Evolutionary conservation across 2,888 invertebrate species (phyloP), one percentile per base, ranked within the genome.

Genomic region (Folsomia manolachei): DNA sequence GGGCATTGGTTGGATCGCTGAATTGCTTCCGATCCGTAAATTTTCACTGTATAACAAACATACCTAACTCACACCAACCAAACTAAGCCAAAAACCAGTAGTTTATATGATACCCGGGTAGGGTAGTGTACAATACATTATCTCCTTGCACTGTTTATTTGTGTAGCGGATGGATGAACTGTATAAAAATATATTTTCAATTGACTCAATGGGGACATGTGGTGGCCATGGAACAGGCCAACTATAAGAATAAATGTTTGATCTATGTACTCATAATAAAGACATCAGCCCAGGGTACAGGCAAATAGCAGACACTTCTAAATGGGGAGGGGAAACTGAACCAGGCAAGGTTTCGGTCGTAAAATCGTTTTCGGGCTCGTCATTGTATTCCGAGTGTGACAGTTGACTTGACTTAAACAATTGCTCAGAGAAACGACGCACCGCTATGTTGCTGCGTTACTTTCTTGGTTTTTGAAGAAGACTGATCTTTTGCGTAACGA

Each of bases 191-290:
- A 26, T 56, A 67, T 53, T 25, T 56, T 67, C 67, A 67, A 67
- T 67, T 23, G 56, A 67, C 21, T 71, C 70, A 70, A 73, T 72
- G 70, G 73, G 71, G 73, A 76, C 75, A 76, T 76, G 73, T 75
- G n/a, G 73, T 75, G 75, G 75, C 75, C 67, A 67, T 67, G 52
- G 60, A 19, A 67, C 24, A 25, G 56, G 56, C 67, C 53, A 56
- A 53, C 25, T 24, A n/a, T n/a, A n/a, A n/a, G n/a, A n/a, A n/a
- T n/a, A 67, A 67, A 67, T 66, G 39, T 51, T 66, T 66, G 51
- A 66, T 67, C 26, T 24, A n/a, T n/a, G n/a, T n/a, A 53, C 67
- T 67, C 39, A 67, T 67, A 67, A 67, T 67, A 67, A 53, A 67
- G 67, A 67, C 53, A 67, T 67, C 67, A 67, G 56, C 56, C n/a